Evolutionary conservation across 2,888 invertebrate genomes (phyloP).

Genomic region (Sinelater perroti): DNA sequence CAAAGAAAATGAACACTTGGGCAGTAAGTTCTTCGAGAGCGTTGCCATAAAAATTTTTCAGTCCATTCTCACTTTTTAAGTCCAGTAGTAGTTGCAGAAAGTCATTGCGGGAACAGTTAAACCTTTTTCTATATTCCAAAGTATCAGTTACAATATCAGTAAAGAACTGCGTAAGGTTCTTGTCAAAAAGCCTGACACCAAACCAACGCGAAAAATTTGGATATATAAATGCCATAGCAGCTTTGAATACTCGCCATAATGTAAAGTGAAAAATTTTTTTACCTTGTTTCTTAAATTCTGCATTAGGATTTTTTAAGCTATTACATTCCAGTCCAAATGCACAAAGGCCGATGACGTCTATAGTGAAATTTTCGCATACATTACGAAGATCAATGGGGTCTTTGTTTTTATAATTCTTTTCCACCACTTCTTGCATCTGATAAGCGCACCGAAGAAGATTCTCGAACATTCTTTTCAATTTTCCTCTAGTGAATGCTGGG

Average conservation of each 20-base stretch:
- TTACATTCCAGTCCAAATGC: constrained; percentile 58
- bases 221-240: not conserved
- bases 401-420: constrained; percentile 12
- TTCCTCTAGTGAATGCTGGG: constrained; percentile 63
- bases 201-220: not conserved
- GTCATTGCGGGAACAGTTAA: constrained; percentile 62
- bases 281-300: constrained; percentile 52
- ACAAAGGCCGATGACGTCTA: constrained; percentile 57
- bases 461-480: constrained; percentile 55
- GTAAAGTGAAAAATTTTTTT: not conserved
- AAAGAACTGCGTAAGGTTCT: constrained; percentile 55
- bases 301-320: constrained; percentile 48
- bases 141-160: constrained; percentile 58
- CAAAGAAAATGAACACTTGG: constrained; percentile 49
- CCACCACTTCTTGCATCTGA: constrained; percentile 43
- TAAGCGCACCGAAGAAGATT: constrained; percentile 56
- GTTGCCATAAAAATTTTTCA: no score
- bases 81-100: constrained; percentile 65
- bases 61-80: constrained; percentile 40
- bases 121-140: constrained; percentile 60
- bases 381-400: not conserved
- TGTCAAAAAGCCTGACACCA: not conserved
- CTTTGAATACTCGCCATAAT: not conserved
- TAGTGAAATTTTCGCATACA: constrained; percentile 48
- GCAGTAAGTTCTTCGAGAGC: not conserved